Evolutionary conservation across 2,797 vertebrate genomes (phyloP), one percentile per base, ranked within the genome.

Genomic region (Acanthornis magna): DNA sequence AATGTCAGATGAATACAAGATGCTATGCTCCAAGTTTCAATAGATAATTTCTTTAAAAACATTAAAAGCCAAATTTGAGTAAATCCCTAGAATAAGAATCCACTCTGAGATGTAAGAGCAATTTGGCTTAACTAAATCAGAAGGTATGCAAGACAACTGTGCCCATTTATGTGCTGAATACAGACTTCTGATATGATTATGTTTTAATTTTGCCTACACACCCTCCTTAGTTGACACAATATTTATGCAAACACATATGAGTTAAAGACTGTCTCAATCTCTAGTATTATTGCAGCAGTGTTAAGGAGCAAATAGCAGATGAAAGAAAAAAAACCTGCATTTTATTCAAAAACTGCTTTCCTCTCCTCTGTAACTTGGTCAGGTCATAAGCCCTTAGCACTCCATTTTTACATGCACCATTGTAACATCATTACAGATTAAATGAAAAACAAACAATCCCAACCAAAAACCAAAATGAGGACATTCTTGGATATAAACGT

Each of bases 301-400:
- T 34, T 42, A 74, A 77, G 19, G 21, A 91, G n/a, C 7, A 66
- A 16, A 51, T 1, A 40, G 18, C 11, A 89, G 10, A 0, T 0
- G n/a, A 71, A 88, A 74, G 15, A 19, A 77, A 67, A 10, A 88
- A 74, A 74, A 9, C 5, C 5, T 38, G 7, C n/a, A 15, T 38
- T 81, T 68, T 68, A 48, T 19, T 68, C 7, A 43, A 36, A 61
- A 47, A 10, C 27, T 34, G 9, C 18, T 65, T 74, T 53, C 9
- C 63, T 79, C 14, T 80, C 26, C 34, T 76, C 1, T 29, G 8
- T 19, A 42, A n/a, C 25, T 29, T 48, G 8, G 13, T 34, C n/a
- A 55, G 10, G 20, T 54, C 53, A 85, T 47, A 63, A 76, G 32
- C 4, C 42, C n/a, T 30, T 18, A 66, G 17, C 7, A 17, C 57